Evolutionary conservation across 2,113 vertebrate genomes (phyloP).

Genomic region (pig (Sus scrofa)): T2T-Sscrofa CM000819.6:34131501-34132000

Average conservation of each 20-base stretch:
- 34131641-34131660: neutral
- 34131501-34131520: neutral
- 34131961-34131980: neutral
- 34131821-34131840: neutral
- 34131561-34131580: conserved; percentile 35
- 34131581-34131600: neutral
- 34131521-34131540: neutral
- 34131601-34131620: neutral
- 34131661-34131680: neutral
- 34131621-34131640: neutral
- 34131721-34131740: neutral
- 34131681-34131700: neutral
- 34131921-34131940: neutral
- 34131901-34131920: neutral
- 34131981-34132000: conserved; percentile 16
- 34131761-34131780: neutral
- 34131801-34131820: neutral
- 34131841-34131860: neutral
- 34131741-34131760: neutral
- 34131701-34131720: neutral
- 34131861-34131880: neutral
- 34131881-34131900: neutral
- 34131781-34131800: neutral
- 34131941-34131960: conserved; percentile 37
- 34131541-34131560: neutral